Conservation (phyloP, 2,113 vertebrate genomes). For the Petaurus breviceps region DNA sequence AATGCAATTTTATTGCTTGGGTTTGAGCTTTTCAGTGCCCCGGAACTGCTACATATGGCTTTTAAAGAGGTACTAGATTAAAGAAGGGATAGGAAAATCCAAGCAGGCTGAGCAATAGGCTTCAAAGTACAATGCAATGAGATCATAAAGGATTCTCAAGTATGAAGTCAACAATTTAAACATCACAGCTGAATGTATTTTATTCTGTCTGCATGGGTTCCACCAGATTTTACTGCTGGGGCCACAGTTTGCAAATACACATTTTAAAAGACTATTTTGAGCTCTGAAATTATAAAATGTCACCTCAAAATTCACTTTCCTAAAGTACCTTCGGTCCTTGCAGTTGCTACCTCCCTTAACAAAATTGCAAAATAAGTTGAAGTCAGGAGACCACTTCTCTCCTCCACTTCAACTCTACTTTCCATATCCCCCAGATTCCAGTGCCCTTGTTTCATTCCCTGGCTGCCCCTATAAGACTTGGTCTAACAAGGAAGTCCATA, state of each 20-base stretch:
- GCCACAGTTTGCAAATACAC: background rate
- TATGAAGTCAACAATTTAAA: conserved; percentile 23
- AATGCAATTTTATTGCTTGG: background rate
- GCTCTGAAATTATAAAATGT: background rate
- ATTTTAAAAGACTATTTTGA: background rate
- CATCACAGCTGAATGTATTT: conserved; percentile 33
- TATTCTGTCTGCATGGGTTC: conserved; percentile 2
- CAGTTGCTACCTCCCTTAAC: background rate
- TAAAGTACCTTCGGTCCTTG: background rate
- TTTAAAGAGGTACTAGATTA: conserved; percentile 6
- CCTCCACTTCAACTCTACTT: background rate
- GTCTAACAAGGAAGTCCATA: background rate
- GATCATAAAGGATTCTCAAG: conserved; percentile 17
- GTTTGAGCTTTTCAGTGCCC: conserved; percentile 25
- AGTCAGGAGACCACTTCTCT: background rate
- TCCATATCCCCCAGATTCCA: background rate
- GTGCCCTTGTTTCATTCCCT: background rate
- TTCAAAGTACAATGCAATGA: conserved; percentile 6
- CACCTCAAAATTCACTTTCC: background rate
- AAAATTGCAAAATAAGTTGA: background rate
- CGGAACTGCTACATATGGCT: background rate
- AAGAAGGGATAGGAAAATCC: background rate
- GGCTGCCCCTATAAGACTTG: background rate
- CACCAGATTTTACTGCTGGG: conserved; percentile 17
- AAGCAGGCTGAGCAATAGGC: background rate